Base-by-base conservation (phyloP, 1,140 invertebrate genomes). In the Piezodorus guildinii region DNA sequence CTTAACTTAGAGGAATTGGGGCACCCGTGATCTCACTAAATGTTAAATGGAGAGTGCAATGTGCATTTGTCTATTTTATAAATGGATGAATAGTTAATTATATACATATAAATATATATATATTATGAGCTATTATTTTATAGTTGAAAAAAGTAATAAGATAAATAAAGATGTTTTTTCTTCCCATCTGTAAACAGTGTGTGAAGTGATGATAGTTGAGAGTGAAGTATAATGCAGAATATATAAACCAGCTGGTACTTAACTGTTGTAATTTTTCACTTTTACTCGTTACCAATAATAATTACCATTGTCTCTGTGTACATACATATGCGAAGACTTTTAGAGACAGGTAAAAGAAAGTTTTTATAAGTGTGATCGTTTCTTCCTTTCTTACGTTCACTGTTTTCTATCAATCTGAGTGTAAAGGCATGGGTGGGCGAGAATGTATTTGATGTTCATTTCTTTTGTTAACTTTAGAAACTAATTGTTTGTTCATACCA, bases 201-300 rank as follows among this genome's bases (percentile, higher is more conserved):
- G 58, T 43, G 39, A 43, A 60, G 30, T 19, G 58, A 17, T 21
- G 17, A 16, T 23, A 25, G 23, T 23, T 23, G 23, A 56, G 17
- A 45, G 44, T 44, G 30, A 21, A 21, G n/a, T 21, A 58, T n/a
- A 58, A 58, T 27, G 21, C 17, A 58, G 54, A 27, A 21, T 23
- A 49, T 19, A 56, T 25, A 23, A 56, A 23, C 30, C 66, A 58
- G 45, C 64, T 64, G 51, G 66, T 67, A 67, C 66, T 67, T 67
- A 67, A 67, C 66, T 67, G 66, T 64, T 67, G 62, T 64, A 64
- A 56, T 60, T 64, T 62, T 62, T 44, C 45, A 66, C 62, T 67
- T 56, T 23, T 66, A 63, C 65, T 66, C 62, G 65, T 66, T 66
- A 66, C 65, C 65, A 66, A 14, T 63, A 54, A 66, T 63, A 54